Conservation (phyloP, 37 sponge, comb jelly and placozoan genomes). For the Cladorhizidae sp. region DNA sequence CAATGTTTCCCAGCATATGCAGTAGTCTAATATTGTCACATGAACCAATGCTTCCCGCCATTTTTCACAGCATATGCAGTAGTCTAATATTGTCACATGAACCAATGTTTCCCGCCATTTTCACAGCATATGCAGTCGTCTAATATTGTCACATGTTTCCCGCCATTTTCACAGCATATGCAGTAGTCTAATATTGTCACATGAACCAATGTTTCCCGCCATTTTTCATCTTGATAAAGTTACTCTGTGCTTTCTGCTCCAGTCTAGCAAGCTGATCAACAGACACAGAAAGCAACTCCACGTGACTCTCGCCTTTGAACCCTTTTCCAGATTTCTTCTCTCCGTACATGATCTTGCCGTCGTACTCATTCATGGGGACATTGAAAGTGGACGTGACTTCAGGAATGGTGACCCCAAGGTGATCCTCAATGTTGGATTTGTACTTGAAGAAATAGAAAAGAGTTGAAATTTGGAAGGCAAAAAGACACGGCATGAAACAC, state of each 20-base stretch:
- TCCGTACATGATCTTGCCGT: slow-evolving; percentile 94
- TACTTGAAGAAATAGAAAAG: slow-evolving; percentile 53
- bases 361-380: slow-evolving; percentile 86
- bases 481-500: too few relatives aligned
- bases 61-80: too few relatives aligned
- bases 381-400: slow-evolving; percentile 50
- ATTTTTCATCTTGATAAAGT: slow-evolving; percentile 66
- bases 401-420: slow-evolving; percentile 85
- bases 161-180: too few relatives aligned
- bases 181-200: too few relatives aligned
- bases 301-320: slow-evolving; percentile 51
- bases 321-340: slow-evolving; percentile 52
- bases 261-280: slow-evolving; percentile 74
- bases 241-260: slow-evolving; percentile 80
- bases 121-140: too few relatives aligned
- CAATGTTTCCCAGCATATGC: too few relatives aligned
- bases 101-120: too few relatives aligned
- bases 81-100: too few relatives aligned
- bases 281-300: slow-evolving; percentile 71
- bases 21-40: too few relatives aligned
- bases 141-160: too few relatives aligned
- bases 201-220: neutral
- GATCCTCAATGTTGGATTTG: slow-evolving; percentile 80
- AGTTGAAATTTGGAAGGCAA: too few relatives aligned
- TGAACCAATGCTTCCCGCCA: too few relatives aligned